These are phyloP conservation scores for Scaptomyza caliginosa DNA, from an alignment of 2,888 invertebrate genomes.

Conservation along the genomic window DNA sequence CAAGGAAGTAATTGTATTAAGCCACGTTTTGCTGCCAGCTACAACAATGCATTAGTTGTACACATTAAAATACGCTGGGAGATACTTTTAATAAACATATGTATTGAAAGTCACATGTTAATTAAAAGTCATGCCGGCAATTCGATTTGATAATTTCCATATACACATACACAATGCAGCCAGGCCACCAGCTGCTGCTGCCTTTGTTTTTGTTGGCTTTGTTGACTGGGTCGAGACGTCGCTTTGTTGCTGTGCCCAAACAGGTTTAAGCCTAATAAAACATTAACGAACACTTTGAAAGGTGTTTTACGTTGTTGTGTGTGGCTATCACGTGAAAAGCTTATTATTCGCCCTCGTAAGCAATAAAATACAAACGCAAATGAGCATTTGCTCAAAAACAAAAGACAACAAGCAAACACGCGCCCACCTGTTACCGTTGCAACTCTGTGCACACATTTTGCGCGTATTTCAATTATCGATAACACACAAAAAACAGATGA, in stretches of 20 bases:
- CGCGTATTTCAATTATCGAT: conserved; percentile 33
- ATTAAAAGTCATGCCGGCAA: conserved; percentile 65
- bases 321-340: conserved; percentile 66
- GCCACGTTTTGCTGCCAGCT: conserved; percentile 19
- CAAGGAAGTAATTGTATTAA: conserved; percentile 60
- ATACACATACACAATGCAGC: conserved; percentile 9
- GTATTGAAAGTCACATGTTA: conserved; percentile 68
- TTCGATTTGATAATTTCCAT: conserved; percentile 57
- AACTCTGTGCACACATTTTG: conserved; percentile 30
- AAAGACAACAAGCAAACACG: conserved; percentile 33
- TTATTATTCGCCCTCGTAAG: conserved; percentile 41
- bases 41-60: conserved; percentile 43
- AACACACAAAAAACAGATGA: conserved; percentile 5
- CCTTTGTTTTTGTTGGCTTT: conserved; percentile 32
- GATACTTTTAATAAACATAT: conserved; percentile 16
- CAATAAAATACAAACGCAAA: conserved; percentile 40
- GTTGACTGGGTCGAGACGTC: conserved; percentile 54
- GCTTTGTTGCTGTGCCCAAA: conserved; percentile 63
- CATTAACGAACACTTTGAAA: conserved; percentile 49
- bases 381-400: conserved; percentile 37
- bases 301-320: conserved; percentile 48
- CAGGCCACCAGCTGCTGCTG: conserved; percentile 45
- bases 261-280: conserved; percentile 63
- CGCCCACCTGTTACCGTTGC: conserved; percentile 26
- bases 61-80: conserved; percentile 9